These are phyloP conservation scores for Sparus aurata DNA, from an alignment of 2,797 vertebrate genomes.

Conservation along the genomic window DNA sequence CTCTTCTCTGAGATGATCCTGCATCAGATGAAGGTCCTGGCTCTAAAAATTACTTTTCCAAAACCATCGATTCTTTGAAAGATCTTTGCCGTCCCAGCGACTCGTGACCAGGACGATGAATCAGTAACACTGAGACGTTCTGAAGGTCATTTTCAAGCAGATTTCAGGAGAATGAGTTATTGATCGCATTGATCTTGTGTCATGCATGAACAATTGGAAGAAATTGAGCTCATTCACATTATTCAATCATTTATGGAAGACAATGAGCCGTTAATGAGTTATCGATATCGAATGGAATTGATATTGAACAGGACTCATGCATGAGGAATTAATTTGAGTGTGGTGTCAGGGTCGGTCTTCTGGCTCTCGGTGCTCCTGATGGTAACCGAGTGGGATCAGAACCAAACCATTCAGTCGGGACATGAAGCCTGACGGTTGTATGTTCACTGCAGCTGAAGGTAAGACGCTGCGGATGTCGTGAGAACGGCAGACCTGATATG, in stretches of 20 bases:
- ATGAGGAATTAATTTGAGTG: slow-evolving; percentile 49
- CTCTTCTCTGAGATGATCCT: not conserved
- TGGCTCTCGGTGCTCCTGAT: slow-evolving; percentile 14
- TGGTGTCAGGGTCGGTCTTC: not conserved
- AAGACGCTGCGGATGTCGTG: slow-evolving; percentile 28
- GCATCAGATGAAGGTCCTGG: not conserved
- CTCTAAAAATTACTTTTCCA: no score
- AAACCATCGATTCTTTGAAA: not conserved
- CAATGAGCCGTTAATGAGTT: slow-evolving; percentile 56
- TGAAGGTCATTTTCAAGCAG: slow-evolving; percentile 57
- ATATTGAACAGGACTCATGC: slow-evolving; percentile 61
- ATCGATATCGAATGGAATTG: slow-evolving; percentile 56
- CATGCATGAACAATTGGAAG: slow-evolving; percentile 62
- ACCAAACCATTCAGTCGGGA: slow-evolving; percentile 26
- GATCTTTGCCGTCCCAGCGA: not conserved
- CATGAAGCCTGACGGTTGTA: not conserved
- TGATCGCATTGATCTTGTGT: slow-evolving; percentile 58
- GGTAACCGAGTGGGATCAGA: slow-evolving; percentile 29
- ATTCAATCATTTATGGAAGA: slow-evolving; percentile 57
- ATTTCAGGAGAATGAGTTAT: slow-evolving; percentile 60
- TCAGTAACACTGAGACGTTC: slow-evolving; percentile 5
- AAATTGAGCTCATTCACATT: slow-evolving; percentile 46
- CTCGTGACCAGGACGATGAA: slow-evolving; percentile 3
- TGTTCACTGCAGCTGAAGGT: slow-evolving; percentile 11
- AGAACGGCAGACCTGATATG: slow-evolving; percentile 34